phyloP scores from a whole-genome alignment of 2,888 invertebrate species.

The Dromius quadrimaculatus region DNA sequence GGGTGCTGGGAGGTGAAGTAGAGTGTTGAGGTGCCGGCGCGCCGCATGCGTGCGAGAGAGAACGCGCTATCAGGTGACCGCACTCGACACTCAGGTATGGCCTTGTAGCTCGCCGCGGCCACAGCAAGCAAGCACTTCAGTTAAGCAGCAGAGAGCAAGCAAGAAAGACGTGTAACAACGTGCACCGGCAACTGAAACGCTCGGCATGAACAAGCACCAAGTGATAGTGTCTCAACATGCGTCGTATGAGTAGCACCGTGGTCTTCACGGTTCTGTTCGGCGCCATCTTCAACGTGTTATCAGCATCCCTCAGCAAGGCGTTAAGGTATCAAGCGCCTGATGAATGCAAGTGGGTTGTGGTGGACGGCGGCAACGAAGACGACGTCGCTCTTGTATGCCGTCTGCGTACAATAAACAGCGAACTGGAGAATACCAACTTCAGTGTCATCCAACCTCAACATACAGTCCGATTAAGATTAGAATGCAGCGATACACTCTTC shows the following conservation, averaged over 20 bases:
- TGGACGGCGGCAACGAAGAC: constrained; percentile 74
- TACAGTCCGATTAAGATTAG: constrained; percentile 79
- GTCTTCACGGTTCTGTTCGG: constrained; percentile 72
- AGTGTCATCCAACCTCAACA: constrained; percentile 87
- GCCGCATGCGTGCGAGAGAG: constrained; percentile 60
- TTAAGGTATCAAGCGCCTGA: constrained; percentile 82
- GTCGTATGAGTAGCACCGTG: constrained; percentile 68
- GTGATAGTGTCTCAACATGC: constrained; percentile 58
- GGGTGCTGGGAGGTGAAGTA: constrained; percentile 55
- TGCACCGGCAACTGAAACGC: constrained; percentile 44
- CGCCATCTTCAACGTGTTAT: constrained; percentile 73
- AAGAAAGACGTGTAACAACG: constrained; percentile 71
- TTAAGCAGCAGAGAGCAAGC: constrained; percentile 72
- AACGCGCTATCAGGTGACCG: constrained; percentile 64
- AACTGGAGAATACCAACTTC: constrained; percentile 85
- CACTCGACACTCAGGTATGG: constrained; percentile 59
- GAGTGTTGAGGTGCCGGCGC: constrained; percentile 57
- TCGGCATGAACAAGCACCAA: neutral
- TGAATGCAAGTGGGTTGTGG: constrained; percentile 84
- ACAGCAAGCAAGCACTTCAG: constrained; percentile 70
- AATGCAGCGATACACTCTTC: constrained; percentile 85
- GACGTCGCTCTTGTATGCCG: constrained; percentile 81
- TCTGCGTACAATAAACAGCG: constrained; percentile 83
- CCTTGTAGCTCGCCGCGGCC: constrained; percentile 67
- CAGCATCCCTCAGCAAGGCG: constrained; percentile 73